These are phyloP conservation scores for Enteromius anoplus DNA, from an alignment of 2,797 vertebrate genomes.

Conservation along the genomic window DNA sequence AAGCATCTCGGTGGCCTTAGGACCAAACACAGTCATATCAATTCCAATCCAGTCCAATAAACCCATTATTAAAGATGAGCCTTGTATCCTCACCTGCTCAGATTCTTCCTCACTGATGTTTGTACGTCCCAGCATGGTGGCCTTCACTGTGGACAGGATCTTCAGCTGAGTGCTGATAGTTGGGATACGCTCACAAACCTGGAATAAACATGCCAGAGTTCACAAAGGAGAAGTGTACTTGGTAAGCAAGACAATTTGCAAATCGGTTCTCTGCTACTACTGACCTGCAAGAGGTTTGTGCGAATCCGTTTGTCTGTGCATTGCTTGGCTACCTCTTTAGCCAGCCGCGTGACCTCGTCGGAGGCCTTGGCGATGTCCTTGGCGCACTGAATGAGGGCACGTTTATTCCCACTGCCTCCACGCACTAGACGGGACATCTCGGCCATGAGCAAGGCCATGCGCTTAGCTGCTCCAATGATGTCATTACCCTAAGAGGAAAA, in stretches of 20 bases:
- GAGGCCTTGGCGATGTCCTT: slow-evolving; percentile 99
- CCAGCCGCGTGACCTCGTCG: slow-evolving; percentile 93
- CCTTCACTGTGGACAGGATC: slow-evolving; percentile 98
- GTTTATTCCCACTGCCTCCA: slow-evolving; percentile 95
- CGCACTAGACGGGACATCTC: slow-evolving; percentile 98
- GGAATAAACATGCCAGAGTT: slow-evolving; percentile 3
- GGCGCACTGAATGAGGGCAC: slow-evolving; percentile 97
- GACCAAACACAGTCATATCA: slow-evolving; percentile 40
- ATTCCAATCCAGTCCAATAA: neutral
- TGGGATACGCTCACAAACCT: slow-evolving; percentile 98
- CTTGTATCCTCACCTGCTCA: slow-evolving; percentile 86
- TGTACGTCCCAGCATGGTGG: slow-evolving; percentile 97
- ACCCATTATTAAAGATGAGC: neutral
- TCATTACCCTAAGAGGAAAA: slow-evolving; percentile 88
- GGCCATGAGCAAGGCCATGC: slow-evolving; percentile 98
- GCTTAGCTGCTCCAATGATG: slow-evolving; percentile 96
- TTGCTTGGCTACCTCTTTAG: slow-evolving; percentile 99
- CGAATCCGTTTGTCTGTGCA: slow-evolving; percentile 98
- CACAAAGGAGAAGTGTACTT: neutral
- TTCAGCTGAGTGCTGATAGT: slow-evolving; percentile 99
- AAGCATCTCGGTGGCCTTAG: slow-evolving; percentile 97
- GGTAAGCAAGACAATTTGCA: neutral
- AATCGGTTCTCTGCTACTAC: neutral
- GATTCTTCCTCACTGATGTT: slow-evolving; percentile 99
- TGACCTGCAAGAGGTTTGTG: slow-evolving; percentile 96